Conservation (phyloP, 2,797 vertebrate genomes). For the Perodicticus potto region DNA sequence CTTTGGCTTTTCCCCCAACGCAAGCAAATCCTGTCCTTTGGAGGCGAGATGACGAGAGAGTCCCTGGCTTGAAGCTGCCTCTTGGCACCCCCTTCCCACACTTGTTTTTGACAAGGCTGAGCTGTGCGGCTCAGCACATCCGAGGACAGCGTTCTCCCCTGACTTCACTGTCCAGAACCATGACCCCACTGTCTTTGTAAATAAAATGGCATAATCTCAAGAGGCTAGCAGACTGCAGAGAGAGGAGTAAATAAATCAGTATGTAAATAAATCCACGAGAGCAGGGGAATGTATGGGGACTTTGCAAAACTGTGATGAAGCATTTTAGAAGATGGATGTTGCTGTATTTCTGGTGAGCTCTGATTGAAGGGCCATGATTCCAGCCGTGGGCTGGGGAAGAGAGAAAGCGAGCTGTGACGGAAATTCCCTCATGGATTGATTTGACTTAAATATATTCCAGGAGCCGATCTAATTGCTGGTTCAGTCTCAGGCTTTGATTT, state of each 20-base stretch:
- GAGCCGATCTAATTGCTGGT: slow-evolving; percentile 82
- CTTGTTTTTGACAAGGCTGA: slow-evolving; percentile 27
- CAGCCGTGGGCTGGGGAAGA: slow-evolving; percentile 50
- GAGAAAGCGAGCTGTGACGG: slow-evolving; percentile 60
- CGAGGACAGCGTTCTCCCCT: slow-evolving; percentile 69
- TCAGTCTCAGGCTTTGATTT: slow-evolving; percentile 83
- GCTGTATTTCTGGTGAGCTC: slow-evolving; percentile 67
- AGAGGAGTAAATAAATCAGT: slow-evolving; percentile 83
- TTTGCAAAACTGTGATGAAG: slow-evolving; percentile 84
- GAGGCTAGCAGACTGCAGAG: slow-evolving; percentile 73
- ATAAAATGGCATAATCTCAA: slow-evolving; percentile 81
- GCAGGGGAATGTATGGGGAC: slow-evolving; percentile 69
- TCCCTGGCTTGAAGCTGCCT: background rate
- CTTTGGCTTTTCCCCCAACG: slow-evolving; percentile 14
- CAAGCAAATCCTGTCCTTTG: background rate
- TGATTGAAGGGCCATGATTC: slow-evolving; percentile 75
- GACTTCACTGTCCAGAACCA: slow-evolving; percentile 72
- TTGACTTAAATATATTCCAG: slow-evolving; percentile 84
- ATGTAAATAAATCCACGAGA: slow-evolving; percentile 85
- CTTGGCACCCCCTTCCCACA: background rate
- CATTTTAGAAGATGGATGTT: slow-evolving; percentile 75
- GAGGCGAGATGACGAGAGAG: background rate
- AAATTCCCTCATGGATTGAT: slow-evolving; percentile 82
- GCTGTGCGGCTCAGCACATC: slow-evolving; percentile 65
- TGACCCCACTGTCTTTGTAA: slow-evolving; percentile 82